phyloP scores from a whole-genome alignment of 2,888 invertebrate genomes.

The Allophyes oxyacanthae region DNA sequence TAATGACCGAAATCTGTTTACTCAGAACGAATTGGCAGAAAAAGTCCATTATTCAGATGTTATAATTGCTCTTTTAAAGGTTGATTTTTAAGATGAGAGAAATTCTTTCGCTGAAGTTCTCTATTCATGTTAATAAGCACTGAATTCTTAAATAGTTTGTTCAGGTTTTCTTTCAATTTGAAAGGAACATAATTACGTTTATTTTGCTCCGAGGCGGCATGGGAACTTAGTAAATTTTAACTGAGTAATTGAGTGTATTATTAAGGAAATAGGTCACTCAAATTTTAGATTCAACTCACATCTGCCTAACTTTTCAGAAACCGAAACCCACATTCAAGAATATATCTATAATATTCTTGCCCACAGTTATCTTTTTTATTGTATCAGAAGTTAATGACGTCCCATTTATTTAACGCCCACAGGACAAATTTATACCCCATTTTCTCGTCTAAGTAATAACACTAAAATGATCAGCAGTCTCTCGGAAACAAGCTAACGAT shows the following conservation, averaged over 20 bases:
- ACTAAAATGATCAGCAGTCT: conserved; percentile 47
- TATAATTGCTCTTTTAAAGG: conserved; percentile 19
- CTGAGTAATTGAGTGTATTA: too few relatives aligned
- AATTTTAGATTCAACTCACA: too few relatives aligned
- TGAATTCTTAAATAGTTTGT: conserved; percentile 17
- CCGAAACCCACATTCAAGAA: too few relatives aligned
- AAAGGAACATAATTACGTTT: conserved; percentile 1
- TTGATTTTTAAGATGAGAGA: neutral
- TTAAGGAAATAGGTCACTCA: too few relatives aligned
- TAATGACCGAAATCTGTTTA: conserved; percentile 19
- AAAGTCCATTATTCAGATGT: conserved; percentile 17
- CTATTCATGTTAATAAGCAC: neutral
- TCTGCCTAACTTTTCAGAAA: too few relatives aligned
- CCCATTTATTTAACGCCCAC: too few relatives aligned
- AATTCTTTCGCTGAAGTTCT: conserved; percentile 21
- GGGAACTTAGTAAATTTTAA: too few relatives aligned
- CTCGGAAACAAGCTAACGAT: conserved; percentile 43
- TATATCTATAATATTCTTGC: too few relatives aligned
- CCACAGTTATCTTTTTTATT: too few relatives aligned
- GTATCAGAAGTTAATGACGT: too few relatives aligned
- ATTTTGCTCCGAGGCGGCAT: neutral
- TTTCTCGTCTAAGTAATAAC: conserved; percentile 35
- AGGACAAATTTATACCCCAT: neutral
- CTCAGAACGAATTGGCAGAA: conserved; percentile 13
- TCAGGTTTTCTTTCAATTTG: conserved; percentile 3